Evolutionary conservation across 1,140 invertebrate genomes (phyloP), one percentile per base, ranked within the genome.

Genomic region (Idris sp.): DNA sequence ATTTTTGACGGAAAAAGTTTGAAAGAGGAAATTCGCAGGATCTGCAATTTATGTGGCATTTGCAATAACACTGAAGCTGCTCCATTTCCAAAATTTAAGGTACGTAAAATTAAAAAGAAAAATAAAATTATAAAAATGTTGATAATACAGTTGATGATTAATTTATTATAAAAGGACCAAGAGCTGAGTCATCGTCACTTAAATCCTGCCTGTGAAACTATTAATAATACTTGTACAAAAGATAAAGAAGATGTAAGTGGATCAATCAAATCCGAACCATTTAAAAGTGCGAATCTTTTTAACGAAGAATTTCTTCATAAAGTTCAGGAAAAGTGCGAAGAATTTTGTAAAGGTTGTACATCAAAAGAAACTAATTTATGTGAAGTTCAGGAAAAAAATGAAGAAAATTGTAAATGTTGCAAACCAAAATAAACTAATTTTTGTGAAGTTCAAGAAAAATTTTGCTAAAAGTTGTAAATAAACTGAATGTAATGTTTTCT

Each of bases 21-120:
- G 8, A 73, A 59, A 33, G 13, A 15, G 8, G 31, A 65, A 2
- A 40, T 59, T 10, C 36, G 28, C 3, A 15, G 25, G 40, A 53
- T 65, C 25, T 74, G 72, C 16, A 62, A 62, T 41, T 58, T 74
- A 11, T 68, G 56, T 41, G 72, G 62, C 9, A 53, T 68, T 26
- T 62, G 62, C 16, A 33, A 58, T 4, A 28, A 64, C 26, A 62
- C 53, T 7, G 30, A 58, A 31, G 9, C 25, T 15, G n/a, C 16
- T 18, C 4, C 1, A 36, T 26, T 28, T 3, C 22, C n/a, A n/a
- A 48, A 41, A 10, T 36, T 26, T 9, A 22, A 35, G 59, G 49
- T 49, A 44, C 3, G 19, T 9, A 38, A 10, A 13, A 48, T 4
- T 25, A 53, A 43, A 31, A 54, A 33, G 49, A 36, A 38, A 40